Evolutionary conservation across 2,888 invertebrate species (phyloP), one percentile per base, ranked within the genome.

Genomic region (Geophilus truncorum): DNA sequence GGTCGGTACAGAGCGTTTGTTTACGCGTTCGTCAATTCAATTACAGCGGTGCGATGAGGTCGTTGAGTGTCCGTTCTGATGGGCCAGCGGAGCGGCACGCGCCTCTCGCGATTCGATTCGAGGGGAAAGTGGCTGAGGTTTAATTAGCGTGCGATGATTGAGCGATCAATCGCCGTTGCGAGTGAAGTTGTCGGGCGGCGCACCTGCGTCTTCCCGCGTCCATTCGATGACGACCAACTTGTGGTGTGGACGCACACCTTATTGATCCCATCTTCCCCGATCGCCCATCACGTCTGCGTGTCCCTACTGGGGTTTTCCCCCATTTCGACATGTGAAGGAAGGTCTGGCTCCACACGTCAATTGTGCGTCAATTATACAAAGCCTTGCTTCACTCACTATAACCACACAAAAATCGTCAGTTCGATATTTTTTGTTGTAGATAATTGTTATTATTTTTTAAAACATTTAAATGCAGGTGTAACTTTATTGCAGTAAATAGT

Each of bases 111-210:
- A 70, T 70, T 70, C 70, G 70, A 70, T 70, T 70, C 28, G 70
- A 70, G 70, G 70, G 70, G 70, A 70, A 51, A 70, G 70, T 70
- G 70, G 70, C 70, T 70, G 70, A 70, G 70, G 70, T 70, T 70
- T 70, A 70, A 70, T 70, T 70, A 70, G 70, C 70, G 70, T 70
- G 70, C 70, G 70, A 70, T 70, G 70, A 70, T 70, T 70, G 70
- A 70, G 70, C 70, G 70, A 70, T 70, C 70, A 70, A 70, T 70
- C 70, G 70, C 23, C 70, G 70, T 28, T 28, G 70, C 70, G 70
- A 70, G 70, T 70, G 70, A 70, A 70, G 70, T 70, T 70, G 70
- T 70, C 70, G 70, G 70, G 25, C 28, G 70, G 70, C 70, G 70
- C 70, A 70, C 70, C 70, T 70, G 70, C 70, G 70, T 70, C 70